These are phyloP conservation scores for Cerceris rybyensis DNA, from an alignment of 2,888 invertebrate genomes.

Conservation along the genomic window DNA sequence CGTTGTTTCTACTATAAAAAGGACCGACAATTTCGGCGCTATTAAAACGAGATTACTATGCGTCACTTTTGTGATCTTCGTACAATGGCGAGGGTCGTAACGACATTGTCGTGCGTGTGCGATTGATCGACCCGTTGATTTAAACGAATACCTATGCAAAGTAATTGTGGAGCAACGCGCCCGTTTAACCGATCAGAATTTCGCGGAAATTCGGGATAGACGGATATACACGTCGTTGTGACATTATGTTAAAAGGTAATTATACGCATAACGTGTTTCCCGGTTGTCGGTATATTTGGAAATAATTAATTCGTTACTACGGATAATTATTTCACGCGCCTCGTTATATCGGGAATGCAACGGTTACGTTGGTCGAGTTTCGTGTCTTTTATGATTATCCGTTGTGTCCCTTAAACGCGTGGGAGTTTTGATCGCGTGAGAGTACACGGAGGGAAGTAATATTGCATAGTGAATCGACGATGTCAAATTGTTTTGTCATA, in stretches of 20 bases:
- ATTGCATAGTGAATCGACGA: no score
- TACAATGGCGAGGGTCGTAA: not conserved
- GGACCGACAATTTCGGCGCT: no score
- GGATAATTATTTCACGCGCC: not conserved
- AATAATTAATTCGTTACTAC: slow-evolving; percentile 8
- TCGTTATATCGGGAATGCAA: not conserved
- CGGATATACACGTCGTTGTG: not conserved
- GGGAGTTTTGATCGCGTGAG: no score
- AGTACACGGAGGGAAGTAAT: no score
- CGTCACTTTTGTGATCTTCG: not conserved
- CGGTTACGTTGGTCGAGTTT: not conserved
- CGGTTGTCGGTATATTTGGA: not conserved
- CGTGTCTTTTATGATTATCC: not conserved
- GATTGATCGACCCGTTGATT: not conserved
- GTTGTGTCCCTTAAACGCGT: no score
- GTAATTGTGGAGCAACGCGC: not conserved
- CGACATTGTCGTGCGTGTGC: not conserved
- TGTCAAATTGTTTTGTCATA: no score
- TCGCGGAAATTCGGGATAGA: not conserved
- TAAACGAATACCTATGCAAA: not conserved
- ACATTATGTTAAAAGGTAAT: slow-evolving; percentile 7
- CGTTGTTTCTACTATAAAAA: no score
- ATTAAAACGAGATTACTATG: no score
- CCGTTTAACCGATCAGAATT: slow-evolving; percentile 30
- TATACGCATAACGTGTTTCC: not conserved